Evolutionary conservation across 2,113 vertebrate genomes (phyloP).

Genomic region (Myxocyprinus asiaticus): DNA sequence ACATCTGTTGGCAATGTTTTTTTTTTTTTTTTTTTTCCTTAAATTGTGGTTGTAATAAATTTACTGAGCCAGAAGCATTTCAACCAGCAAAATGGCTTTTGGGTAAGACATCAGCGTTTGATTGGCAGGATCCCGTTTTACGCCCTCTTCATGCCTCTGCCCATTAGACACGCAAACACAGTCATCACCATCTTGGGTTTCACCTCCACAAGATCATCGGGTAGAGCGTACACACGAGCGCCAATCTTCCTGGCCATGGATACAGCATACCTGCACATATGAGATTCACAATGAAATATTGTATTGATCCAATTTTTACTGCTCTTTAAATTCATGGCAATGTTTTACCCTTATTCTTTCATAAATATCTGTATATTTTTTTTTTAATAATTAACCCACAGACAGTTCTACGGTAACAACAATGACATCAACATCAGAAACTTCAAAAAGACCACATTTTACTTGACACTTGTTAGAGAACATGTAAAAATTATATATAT

Average conservation of each 20-base stretch:
- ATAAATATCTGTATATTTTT: too few relatives aligned
- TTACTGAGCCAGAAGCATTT: conserved; percentile 75
- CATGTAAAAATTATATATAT: too few relatives aligned
- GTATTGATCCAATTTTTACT: too few relatives aligned
- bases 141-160: conserved; percentile 90
- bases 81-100: conserved; percentile 71
- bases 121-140: conserved; percentile 62
- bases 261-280: conserved; percentile 82
- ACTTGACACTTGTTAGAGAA: too few relatives aligned
- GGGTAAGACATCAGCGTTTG: conserved; percentile 56
- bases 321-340: too few relatives aligned
- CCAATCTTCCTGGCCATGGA: conserved; percentile 97
- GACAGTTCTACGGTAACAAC: too few relatives aligned
- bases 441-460: too few relatives aligned
- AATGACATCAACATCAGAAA: too few relatives aligned
- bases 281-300: too few relatives aligned
- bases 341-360: too few relatives aligned
- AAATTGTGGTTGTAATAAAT: conserved; percentile 60
- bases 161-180: conserved; percentile 97
- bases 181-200: conserved; percentile 99
- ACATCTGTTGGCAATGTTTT: conserved; percentile 52
- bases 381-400: too few relatives aligned
- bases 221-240: conserved; percentile 91
- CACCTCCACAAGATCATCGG: conserved; percentile 95
- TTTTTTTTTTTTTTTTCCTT: conserved; percentile 46